phyloP scores from a whole-genome alignment of 2,113 vertebrate species.

The Notothenia rossii region DNA sequence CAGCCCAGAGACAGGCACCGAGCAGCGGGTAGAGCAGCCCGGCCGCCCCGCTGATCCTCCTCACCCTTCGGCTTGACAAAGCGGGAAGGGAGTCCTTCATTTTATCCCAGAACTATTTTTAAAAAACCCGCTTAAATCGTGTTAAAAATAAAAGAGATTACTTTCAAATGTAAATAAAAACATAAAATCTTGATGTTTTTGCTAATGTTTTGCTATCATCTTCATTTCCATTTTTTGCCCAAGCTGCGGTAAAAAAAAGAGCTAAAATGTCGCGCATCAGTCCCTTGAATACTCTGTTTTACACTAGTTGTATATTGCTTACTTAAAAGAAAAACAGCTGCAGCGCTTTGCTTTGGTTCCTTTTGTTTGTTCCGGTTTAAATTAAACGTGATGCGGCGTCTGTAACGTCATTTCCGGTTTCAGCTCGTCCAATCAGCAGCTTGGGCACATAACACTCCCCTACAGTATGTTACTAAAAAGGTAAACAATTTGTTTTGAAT shows the following conservation, averaged over 20 bases:
- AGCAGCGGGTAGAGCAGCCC: slow-evolving; percentile 69
- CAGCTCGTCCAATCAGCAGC: slow-evolving; percentile 45
- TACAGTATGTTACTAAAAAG: neutral
- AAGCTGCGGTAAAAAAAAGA: neutral
- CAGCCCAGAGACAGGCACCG: slow-evolving; percentile 75
- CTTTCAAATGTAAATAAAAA: slow-evolving; percentile 34
- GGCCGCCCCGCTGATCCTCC: slow-evolving; percentile 39
- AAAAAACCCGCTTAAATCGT: neutral
- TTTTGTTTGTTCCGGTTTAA: slow-evolving; percentile 74
- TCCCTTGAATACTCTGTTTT: neutral
- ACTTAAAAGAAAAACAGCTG: slow-evolving; percentile 1
- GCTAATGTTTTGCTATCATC: slow-evolving; percentile 30
- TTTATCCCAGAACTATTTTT: neutral
- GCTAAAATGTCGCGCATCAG: neutral
- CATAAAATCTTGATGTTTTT: slow-evolving; percentile 3
- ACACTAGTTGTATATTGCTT: neutral
- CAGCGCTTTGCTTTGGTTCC: slow-evolving; percentile 29
- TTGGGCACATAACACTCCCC: fast-evolving
- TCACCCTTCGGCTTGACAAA: slow-evolving; percentile 3
- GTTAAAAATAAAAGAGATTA: neutral
- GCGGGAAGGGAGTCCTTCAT: slow-evolving; percentile 39
- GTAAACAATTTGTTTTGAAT: too few relatives aligned
- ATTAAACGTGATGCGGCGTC: slow-evolving; percentile 20
- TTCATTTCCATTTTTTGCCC: neutral
- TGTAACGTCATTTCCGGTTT: slow-evolving; percentile 59